These are phyloP conservation scores for Aeoliscus strigatus DNA, from an alignment of 2,797 vertebrate genomes.

Conservation along the genomic window DNA sequence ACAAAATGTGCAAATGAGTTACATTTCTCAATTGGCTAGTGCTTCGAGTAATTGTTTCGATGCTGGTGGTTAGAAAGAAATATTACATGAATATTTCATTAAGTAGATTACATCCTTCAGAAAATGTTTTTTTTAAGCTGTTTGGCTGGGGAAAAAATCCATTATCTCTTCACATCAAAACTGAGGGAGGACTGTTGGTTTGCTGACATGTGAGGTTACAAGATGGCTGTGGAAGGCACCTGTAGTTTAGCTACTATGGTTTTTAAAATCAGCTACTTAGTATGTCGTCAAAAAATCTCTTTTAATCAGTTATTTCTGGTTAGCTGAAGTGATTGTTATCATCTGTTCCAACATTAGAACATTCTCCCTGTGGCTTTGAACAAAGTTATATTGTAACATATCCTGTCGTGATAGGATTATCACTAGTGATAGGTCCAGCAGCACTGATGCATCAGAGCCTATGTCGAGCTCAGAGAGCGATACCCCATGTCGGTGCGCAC, in stretches of 20 bases:
- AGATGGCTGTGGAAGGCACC: conserved; percentile 9
- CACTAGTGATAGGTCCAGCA: too few species aligned
- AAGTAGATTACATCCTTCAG: conserved; percentile 38
- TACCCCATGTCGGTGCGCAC: too few species aligned
- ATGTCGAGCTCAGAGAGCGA: too few species aligned
- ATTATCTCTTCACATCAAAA: conserved; percentile 26
- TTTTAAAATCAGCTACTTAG: conserved; percentile 16
- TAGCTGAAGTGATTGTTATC: too few species aligned
- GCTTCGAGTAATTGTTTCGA: conserved; percentile 63
- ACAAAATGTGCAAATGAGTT: conserved; percentile 66
- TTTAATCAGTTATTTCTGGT: too few species aligned
- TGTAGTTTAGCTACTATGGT: conserved; percentile 28
- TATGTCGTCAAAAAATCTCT: conserved; percentile 5
- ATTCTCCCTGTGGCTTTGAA: too few species aligned
- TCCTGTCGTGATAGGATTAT: too few species aligned
- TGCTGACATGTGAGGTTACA: conserved; percentile 21
- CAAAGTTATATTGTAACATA: too few species aligned
- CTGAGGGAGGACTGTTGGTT: conserved; percentile 19
- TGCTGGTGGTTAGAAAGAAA: conserved; percentile 63
- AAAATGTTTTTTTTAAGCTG: conserved; percentile 40
- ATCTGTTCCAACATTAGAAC: too few species aligned
- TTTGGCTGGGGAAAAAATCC: conserved; percentile 44
- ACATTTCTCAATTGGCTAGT: conserved; percentile 47
- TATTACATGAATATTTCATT: conserved; percentile 68
- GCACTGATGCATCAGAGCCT: too few species aligned